A percentile compares a stretch with the other conserved stretches of the same genome.
Conservation (phyloP, 2,888 invertebrate genomes). For the Choristoneura rosaceana region DNA sequence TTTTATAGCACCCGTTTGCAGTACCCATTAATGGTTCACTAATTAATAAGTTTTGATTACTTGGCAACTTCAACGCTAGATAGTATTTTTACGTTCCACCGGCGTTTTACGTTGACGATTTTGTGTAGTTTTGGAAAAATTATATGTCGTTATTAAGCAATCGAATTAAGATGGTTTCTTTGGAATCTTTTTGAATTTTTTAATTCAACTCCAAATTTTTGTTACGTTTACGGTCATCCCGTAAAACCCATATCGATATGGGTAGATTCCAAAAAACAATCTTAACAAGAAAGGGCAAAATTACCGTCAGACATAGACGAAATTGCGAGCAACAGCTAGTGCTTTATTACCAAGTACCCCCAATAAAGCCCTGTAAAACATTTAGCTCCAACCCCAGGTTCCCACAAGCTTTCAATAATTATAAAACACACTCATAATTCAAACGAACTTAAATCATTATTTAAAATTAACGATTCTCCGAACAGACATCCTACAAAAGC, state of each 20-base stretch:
- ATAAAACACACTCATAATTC: not conserved
- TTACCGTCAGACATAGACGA: too few species aligned
- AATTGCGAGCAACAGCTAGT: too few species aligned
- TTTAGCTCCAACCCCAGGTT: not conserved
- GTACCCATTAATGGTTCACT: constrained; percentile 59
- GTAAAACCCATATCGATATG: too few species aligned
- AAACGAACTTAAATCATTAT: not conserved
- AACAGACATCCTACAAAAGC: not conserved
- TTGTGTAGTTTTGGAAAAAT: not conserved
- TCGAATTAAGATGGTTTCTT: too few species aligned
- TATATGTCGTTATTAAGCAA: too few species aligned
- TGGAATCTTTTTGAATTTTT: too few species aligned
- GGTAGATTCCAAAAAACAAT: too few species aligned
- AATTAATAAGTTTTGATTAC: constrained; percentile 81
- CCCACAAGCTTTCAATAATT: not conserved
- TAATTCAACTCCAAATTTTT: too few species aligned
- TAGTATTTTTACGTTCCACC: constrained; percentile 3
- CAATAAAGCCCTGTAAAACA: not conserved
- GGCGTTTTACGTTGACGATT: not conserved
- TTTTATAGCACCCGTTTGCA: constrained; percentile 62
- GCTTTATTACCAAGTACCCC: too few species aligned
- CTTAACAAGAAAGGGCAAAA: too few species aligned
- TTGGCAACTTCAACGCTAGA: constrained; percentile 43
- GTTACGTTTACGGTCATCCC: too few species aligned
- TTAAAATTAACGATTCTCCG: not conserved